A percentile compares a stretch with the other conserved stretches of the same genome.
phyloP scores from a whole-genome alignment of 2,113 vertebrate genomes.

The Tetraodon nigroviridis region DNA sequence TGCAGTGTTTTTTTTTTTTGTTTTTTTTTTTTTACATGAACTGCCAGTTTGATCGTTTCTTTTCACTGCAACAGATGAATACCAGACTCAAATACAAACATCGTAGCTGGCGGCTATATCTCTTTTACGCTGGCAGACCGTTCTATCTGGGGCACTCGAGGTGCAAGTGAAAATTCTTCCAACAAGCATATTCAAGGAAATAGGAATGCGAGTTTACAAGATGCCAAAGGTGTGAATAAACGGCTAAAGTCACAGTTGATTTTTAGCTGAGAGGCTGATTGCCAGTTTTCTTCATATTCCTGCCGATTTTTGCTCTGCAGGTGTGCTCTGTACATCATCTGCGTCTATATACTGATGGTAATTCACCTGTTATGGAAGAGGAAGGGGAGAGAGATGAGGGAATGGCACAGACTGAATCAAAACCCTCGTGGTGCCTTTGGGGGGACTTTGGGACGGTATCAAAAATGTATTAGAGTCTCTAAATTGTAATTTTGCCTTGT shows the following conservation, averaged over 20 bases:
- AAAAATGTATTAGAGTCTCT: too few relatives aligned
- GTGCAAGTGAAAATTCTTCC: slow-evolving; percentile 52
- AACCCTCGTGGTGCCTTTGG: too few relatives aligned
- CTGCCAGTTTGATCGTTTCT: slow-evolving; percentile 26
- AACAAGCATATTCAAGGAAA: slow-evolving; percentile 51
- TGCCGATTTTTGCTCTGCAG: slow-evolving; percentile 26
- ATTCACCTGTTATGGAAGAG: slow-evolving; percentile 6
- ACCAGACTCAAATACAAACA: slow-evolving; percentile 36
- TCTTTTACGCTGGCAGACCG: slow-evolving; percentile 36
- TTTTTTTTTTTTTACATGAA: slow-evolving; percentile 10
- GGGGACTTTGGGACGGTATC: too few relatives aligned
- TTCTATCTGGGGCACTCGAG: slow-evolving; percentile 47
- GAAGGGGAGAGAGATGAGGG: slow-evolving; percentile 4
- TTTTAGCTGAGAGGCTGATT: slow-evolving; percentile 30
- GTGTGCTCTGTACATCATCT: slow-evolving; percentile 4
- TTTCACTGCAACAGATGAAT: slow-evolving; percentile 29
- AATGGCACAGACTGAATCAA: background rate
- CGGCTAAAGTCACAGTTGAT: slow-evolving; percentile 27
- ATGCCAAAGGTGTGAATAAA: slow-evolving; percentile 41
- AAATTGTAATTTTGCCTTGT: too few relatives aligned
- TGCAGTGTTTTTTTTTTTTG: slow-evolving; percentile 1
- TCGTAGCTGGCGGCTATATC: slow-evolving; percentile 34
- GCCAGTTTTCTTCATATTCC: slow-evolving; percentile 23
- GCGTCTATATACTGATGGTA: slow-evolving; percentile 8
- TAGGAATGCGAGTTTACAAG: slow-evolving; percentile 29